A percentile compares a stretch with the other conserved stretches of the same genome.
Conservation (phyloP, 2,113 vertebrate genomes). For the Calonectris borealis region DNA sequence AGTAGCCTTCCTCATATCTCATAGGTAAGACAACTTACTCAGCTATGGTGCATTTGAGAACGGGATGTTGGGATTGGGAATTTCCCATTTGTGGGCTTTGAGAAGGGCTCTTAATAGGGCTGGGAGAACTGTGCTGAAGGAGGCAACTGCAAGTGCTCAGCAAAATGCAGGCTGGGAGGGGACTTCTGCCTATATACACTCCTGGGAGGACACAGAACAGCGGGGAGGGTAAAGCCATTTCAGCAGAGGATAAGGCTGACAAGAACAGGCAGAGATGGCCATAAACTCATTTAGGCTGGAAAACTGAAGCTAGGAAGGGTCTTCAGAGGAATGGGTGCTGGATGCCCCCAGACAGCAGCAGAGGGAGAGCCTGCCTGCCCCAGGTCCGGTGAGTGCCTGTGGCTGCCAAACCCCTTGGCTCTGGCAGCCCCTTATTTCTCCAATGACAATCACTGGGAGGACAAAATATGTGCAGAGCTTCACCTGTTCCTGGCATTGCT, state of each 20-base stretch:
- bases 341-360: rapidly evolving
- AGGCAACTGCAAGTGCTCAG: not conserved
- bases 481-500: not conserved
- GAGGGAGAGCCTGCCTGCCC: not conserved
- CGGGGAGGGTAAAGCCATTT: not conserved
- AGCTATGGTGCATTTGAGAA: rapidly evolving
- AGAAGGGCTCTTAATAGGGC: not conserved
- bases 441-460: not conserved
- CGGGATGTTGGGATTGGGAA: not conserved
- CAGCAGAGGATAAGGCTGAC: not conserved
- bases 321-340: not conserved
- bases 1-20: not conserved
- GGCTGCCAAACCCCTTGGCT: not conserved
- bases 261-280: not conserved
- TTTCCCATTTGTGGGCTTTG: not conserved
- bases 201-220: not conserved
- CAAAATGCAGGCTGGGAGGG: not conserved
- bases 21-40: not conserved
- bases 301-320: not conserved
- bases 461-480: not conserved
- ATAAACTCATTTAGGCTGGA: not conserved
- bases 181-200: not conserved
- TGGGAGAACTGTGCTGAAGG: not conserved
- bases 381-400: not conserved
- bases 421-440: not conserved